Evolutionary conservation across 1,140 invertebrate genomes (phyloP).

Genomic region (Leguminivora glycinivorella): DNA sequence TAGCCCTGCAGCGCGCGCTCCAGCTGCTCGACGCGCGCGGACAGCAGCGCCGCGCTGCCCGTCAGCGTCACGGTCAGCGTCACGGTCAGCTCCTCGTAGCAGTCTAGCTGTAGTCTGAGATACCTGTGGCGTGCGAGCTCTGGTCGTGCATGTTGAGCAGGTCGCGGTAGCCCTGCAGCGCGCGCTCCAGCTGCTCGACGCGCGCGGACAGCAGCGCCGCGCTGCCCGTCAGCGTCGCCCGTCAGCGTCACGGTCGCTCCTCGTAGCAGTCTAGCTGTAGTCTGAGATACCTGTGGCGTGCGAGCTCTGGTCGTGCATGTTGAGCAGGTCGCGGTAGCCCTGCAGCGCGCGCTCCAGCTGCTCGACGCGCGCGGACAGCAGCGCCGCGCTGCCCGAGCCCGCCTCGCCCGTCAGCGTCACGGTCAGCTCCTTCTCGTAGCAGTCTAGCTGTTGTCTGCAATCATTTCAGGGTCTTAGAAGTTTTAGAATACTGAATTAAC

Average conservation of each 20-base stretch:
- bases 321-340: conserved; percentile 84
- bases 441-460: conserved; percentile 85
- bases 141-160: conserved; percentile 81
- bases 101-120: conserved; percentile 86
- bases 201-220: conserved; percentile 74
- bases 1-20: conserved; percentile 84
- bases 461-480: too few relatives aligned
- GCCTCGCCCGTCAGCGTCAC: conserved; percentile 67
- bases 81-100: conserved; percentile 90
- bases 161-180: conserved; percentile 84
- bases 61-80: conserved; percentile 80
- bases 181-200: conserved; percentile 83
- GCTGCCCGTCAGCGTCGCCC: too few relatives aligned
- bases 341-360: conserved; percentile 83
- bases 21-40: conserved; percentile 81
- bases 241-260: conserved; percentile 82
- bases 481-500: neutral
- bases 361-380: conserved; percentile 80
- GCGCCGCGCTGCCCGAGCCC: conserved; percentile 56
- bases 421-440: conserved; percentile 90
- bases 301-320: conserved; percentile 83
- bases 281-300: conserved; percentile 74
- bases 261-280: conserved; percentile 89
- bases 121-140: neutral
- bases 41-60: conserved; percentile 65